Evolutionary conservation across 2,797 vertebrate genomes (phyloP).

Genomic region (Periophthalmus magnuspinnatus): DNA sequence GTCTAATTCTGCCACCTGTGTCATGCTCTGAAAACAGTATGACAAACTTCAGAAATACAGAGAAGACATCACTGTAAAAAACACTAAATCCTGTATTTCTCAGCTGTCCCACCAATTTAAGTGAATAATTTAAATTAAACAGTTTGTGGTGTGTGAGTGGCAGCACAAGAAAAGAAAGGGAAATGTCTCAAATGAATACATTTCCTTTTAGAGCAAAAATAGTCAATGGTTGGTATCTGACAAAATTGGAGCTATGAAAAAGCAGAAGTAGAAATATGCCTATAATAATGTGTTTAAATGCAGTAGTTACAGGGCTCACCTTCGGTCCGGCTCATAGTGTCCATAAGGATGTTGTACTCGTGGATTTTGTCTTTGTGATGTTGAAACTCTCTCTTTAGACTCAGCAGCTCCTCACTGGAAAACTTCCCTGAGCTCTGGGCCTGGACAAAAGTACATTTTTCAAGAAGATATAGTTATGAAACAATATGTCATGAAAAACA

Average conservation of each 20-base stretch:
- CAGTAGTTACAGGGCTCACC: constrained; percentile 68
- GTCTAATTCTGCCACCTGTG: constrained; percentile 31
- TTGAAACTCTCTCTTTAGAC: constrained; percentile 88
- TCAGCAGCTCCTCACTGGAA: constrained; percentile 86
- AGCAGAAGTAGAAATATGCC: background rate
- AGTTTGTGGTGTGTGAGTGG: background rate
- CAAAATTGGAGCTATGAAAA: background rate
- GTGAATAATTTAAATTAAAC: background rate
- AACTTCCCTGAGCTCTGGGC: constrained; percentile 91
- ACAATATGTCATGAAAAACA: background rate
- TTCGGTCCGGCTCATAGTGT: constrained; percentile 88
- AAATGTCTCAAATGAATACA: background rate
- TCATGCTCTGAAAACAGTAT: constrained; percentile 21
- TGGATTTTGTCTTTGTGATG: constrained; percentile 92
- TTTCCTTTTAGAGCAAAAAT: background rate
- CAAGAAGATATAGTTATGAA: background rate
- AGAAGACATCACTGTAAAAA: background rate
- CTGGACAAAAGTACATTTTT: constrained; percentile 58
- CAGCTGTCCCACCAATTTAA: background rate
- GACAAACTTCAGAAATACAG: background rate
- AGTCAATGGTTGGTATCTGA: background rate
- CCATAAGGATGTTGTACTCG: constrained; percentile 91
- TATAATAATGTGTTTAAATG: constrained; percentile 2
- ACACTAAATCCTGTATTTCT: background rate
- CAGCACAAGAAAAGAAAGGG: background rate